Percentiles rank a stretch among this genome's conserved stretches.
phyloP scores from a whole-genome alignment of 2,113 vertebrate genomes.

The Calidris pugnax region DNA sequence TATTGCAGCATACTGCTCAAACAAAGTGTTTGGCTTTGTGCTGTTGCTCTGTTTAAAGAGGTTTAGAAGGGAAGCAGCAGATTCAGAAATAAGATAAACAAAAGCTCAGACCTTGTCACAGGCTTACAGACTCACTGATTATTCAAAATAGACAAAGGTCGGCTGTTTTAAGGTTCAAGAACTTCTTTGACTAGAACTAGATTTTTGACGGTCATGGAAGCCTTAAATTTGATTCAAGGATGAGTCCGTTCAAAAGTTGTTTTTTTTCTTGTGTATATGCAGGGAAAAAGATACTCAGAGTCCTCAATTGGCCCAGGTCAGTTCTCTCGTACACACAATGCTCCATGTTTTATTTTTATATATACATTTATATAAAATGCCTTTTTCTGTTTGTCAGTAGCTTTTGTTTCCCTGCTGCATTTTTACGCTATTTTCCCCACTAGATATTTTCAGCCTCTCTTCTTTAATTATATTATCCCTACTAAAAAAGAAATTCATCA shows the following conservation, averaged over 20 bases:
- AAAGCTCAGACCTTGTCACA: background rate
- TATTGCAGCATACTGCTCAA: background rate
- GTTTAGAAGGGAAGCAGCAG: background rate
- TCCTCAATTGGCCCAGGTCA: background rate
- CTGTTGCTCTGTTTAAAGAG: background rate
- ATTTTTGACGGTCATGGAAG: background rate
- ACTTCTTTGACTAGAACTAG: background rate
- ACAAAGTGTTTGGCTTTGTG: background rate
- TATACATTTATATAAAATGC: background rate
- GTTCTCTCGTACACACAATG: background rate
- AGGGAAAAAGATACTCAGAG: background rate
- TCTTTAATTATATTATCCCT: background rate
- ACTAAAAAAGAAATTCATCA: background rate
- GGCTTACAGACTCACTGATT: background rate
- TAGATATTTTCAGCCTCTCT: background rate
- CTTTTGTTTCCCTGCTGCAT: background rate
- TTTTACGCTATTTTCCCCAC: background rate
- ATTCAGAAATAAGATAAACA: background rate
- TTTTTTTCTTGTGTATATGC: background rate
- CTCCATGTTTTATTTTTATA: background rate
- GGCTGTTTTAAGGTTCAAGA: background rate
- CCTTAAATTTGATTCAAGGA: background rate
- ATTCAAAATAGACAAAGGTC: background rate
- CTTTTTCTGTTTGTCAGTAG: background rate
- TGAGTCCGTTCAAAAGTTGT: background rate